These are phyloP conservation scores for Andrena trimmerana DNA, from an alignment of 2,888 invertebrate species.

Conservation along the genomic window DNA sequence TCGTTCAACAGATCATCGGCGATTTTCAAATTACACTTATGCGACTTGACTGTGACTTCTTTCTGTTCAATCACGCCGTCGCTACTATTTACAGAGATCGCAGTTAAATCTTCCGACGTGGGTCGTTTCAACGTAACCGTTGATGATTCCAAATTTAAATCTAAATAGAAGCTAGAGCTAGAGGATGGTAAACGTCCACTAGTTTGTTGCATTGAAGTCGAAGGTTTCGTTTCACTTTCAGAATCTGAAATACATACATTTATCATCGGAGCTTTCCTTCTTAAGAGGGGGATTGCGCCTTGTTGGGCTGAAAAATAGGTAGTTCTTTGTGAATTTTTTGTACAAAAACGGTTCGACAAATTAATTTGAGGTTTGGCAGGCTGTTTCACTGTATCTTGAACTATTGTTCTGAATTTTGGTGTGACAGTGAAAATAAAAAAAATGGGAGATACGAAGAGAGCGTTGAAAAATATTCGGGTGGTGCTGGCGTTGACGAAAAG, in stretches of 20 bases:
- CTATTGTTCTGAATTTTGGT: no score
- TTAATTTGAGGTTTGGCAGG: no score
- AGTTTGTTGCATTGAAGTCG: constrained; percentile 69
- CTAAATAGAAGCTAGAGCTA: constrained; percentile 88
- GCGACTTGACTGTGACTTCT: constrained; percentile 74
- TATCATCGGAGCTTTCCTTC: no score
- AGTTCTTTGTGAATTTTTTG: no score
- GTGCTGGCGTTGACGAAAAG: no score
- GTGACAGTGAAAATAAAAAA: no score
- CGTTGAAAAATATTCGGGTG: no score
- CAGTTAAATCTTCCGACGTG: constrained; percentile 79
- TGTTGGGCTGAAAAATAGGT: no score
- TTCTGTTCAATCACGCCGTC: constrained; percentile 77
- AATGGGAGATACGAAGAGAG: no score
- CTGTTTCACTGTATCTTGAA: no score
- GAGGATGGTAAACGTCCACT: constrained; percentile 85
- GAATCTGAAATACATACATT: constrained; percentile 77
- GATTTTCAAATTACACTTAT: constrained; percentile 79
- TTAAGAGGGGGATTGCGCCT: no score
- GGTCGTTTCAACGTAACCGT: constrained; percentile 87
- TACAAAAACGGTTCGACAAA: no score
- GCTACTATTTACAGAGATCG: constrained; percentile 78
- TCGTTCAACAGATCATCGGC: constrained; percentile 82
- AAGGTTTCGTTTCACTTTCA: constrained; percentile 80
- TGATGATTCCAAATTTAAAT: constrained; percentile 88